Evolutionary conservation across 1,140 invertebrate genomes (phyloP).

Genomic region (Agraylea sexmaculata): DNA sequence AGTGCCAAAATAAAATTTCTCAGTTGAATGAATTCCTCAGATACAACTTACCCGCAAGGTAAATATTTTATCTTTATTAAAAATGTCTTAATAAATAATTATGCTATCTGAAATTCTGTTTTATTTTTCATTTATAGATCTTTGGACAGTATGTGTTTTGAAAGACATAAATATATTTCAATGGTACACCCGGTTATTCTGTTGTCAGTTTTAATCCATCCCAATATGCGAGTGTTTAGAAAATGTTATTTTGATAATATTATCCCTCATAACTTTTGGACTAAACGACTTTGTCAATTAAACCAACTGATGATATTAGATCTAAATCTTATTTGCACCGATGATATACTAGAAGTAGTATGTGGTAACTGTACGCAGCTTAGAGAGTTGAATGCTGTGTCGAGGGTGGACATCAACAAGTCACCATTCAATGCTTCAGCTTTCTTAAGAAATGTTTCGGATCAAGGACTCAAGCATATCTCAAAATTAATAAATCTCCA

Average conservation of each 20-base stretch:
- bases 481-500: slow-evolving; percentile 30
- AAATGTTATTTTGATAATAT: slow-evolving; percentile 34
- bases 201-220: slow-evolving; percentile 32
- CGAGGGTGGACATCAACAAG: slow-evolving; percentile 35
- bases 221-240: slow-evolving; percentile 33
- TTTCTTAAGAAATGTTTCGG: slow-evolving; percentile 35
- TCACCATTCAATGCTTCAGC: slow-evolving; percentile 38
- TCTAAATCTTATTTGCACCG: slow-evolving; percentile 40
- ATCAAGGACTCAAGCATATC: slow-evolving; percentile 30
- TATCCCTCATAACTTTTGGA: slow-evolving; percentile 34
- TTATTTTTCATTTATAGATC: slow-evolving; percentile 29
- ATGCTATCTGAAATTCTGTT: slow-evolving; percentile 3
- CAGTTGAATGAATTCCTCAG: slow-evolving; percentile 29
- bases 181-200: slow-evolving; percentile 33
- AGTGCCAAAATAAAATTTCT: slow-evolving; percentile 28
- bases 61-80: neutral
- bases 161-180: slow-evolving; percentile 30
- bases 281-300: slow-evolving; percentile 29
- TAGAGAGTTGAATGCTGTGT: slow-evolving; percentile 41
- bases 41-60: slow-evolving; percentile 33
- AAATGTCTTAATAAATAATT: slow-evolving; percentile 1
- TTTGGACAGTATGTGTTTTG: slow-evolving; percentile 37
- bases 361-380: slow-evolving; percentile 33
- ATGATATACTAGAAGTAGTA: slow-evolving; percentile 41
- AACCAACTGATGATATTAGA: slow-evolving; percentile 34